Evolutionary conservation across 2,113 vertebrate genomes (phyloP).

Genomic region (Calonectris borealis): DNA sequence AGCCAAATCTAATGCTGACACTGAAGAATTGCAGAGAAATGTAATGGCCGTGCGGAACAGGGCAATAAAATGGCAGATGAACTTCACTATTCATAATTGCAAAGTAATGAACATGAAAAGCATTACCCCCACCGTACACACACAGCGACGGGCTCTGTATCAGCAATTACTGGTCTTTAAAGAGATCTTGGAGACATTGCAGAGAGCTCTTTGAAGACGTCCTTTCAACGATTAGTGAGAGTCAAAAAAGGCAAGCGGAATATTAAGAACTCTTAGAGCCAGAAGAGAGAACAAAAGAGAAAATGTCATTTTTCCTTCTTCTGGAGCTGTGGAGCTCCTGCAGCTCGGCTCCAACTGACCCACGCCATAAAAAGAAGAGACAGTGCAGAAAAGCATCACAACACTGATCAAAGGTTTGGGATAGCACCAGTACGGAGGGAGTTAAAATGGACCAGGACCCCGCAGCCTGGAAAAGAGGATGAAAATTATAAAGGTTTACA

Average conservation of each 20-base stretch:
- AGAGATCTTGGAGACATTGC: not conserved
- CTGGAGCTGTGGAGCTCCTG: not conserved
- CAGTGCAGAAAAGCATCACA: not conserved
- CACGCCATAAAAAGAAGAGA: rapidly evolving
- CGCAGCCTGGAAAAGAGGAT: not conserved
- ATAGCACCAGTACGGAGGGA: not conserved
- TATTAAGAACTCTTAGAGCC: not conserved
- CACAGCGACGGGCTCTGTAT: not conserved
- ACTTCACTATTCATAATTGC: not conserved
- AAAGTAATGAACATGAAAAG: not conserved
- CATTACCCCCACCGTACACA: not conserved
- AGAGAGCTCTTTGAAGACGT: constrained; percentile 24
- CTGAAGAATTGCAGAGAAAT: not conserved
- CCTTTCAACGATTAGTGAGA: not conserved
- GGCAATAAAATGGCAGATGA: constrained; percentile 16
- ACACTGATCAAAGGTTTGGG: not conserved
- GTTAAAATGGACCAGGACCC: not conserved
- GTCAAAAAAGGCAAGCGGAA: constrained; percentile 27
- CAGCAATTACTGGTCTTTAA: constrained; percentile 16
- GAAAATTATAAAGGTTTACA: not conserved
- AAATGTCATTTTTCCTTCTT: not conserved
- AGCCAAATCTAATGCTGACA: not conserved
- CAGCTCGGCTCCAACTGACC: not conserved
- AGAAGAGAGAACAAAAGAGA: not conserved
- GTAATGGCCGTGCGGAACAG: not conserved